phyloP scores from a whole-genome alignment of 2,888 invertebrate genomes.

The Drosophila villosipedis region DNA sequence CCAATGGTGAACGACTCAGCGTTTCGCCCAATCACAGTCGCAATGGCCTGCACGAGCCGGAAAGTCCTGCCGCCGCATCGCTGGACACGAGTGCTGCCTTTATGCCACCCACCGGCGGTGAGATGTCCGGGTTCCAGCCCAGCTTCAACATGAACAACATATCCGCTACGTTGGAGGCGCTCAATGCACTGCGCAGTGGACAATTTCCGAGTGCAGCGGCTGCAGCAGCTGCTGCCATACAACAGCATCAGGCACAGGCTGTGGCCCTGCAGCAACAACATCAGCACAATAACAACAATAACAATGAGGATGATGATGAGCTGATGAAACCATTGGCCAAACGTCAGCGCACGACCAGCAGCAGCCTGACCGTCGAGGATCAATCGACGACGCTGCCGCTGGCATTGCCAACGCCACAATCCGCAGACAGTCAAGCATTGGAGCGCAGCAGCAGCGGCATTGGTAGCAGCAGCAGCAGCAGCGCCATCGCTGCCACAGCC shows the following conservation, averaged over 20 bases:
- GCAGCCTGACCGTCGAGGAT: conserved; percentile 65
- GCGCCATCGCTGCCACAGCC: neutral
- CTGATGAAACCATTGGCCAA: conserved; percentile 68
- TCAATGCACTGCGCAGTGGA: conserved; percentile 83
- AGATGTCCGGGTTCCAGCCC: conserved; percentile 81
- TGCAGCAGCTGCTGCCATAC: conserved; percentile 82
- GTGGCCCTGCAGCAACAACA: conserved; percentile 72
- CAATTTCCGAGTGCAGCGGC: conserved; percentile 83
- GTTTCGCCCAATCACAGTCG: conserved; percentile 76
- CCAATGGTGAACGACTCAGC: conserved; percentile 73
- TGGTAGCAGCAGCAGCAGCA: conserved; percentile 40
- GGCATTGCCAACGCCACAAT: conserved; percentile 34
- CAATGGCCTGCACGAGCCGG: conserved; percentile 67
- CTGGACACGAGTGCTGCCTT: conserved; percentile 62
- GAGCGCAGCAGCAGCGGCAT: conserved; percentile 52
- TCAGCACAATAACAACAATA: conserved; percentile 61
- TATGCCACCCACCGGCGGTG: conserved; percentile 67
- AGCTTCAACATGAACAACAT: conserved; percentile 85
- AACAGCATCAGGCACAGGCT: conserved; percentile 79
- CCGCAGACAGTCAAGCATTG: conserved; percentile 62
- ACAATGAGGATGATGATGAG: conserved; percentile 75
- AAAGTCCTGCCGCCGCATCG: conserved; percentile 61
- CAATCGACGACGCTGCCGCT: conserved; percentile 40
- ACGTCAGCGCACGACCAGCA: conserved; percentile 78
- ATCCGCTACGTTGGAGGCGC: conserved; percentile 84